Base-by-base conservation (phyloP, 64 coral and sea anemone genomes). In the Porites lutea region DNA sequence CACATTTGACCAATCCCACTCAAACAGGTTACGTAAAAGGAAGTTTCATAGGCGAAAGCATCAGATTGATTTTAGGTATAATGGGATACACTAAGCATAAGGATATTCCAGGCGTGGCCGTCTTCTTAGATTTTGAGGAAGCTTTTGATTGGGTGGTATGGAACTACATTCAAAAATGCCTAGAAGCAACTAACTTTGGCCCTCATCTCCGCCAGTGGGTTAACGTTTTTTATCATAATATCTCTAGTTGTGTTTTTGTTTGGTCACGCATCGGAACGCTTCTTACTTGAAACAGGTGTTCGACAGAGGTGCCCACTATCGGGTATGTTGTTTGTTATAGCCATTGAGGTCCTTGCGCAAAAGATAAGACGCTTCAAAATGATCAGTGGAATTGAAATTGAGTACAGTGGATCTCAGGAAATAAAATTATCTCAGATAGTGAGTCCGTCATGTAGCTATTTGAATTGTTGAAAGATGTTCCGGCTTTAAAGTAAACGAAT, bases 161-260 rank as follows among this genome's bases (percentile, higher is more conserved):
- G 86, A 73, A 71, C 48, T 88, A 43, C 70, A 55, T 75, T 8
- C 86, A 61, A 53, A 72, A 71, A 72, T 65, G 54, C 54, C 54
- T 88, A 11, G 65, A 74, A 16, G 70, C 65, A 75, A 75, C 52
- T 43, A 88, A 59, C 21, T 75, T 88, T 59, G 70, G 86, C 70
- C 68, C 86, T 52, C 54, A 71, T 67, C 54, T 75, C 14, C 21
- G 54, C 54, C 65, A 88, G 69, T 75, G 69, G 86, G 65, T 88
- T 52, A 52, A 54, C 5, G 52, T 54, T 44, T 88, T 88, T 72
- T 88, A 75, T 47, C 65, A 88, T 59, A 71, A 88, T 71, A 75
- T 75, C 43, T 88, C 46, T 21, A 88, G 69, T 55, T 88, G 86
- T 48, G 55, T 88, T n/a, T n/a, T n/a, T n/a, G n/a, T n/a, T n/a